phyloP scores from a whole-genome alignment of 2,113 vertebrate genomes.

The Dendropsophus ebraccatus region DNA sequence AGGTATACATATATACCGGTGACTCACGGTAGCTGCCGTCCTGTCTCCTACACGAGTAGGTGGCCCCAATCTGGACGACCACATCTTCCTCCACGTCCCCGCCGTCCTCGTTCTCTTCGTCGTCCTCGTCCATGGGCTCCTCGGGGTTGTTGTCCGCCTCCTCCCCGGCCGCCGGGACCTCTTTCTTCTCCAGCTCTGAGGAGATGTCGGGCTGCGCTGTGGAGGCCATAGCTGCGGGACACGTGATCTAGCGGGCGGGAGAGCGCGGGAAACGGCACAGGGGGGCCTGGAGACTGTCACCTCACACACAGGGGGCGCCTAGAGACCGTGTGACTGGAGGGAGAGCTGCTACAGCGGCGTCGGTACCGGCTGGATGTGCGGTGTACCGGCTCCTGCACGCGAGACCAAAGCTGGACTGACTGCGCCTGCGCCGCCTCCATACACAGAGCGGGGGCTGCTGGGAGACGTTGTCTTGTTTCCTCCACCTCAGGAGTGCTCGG shows the following conservation, averaged over 20 bases:
- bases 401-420: too few relatives aligned
- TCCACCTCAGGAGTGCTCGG: too few relatives aligned
- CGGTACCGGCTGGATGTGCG: too few relatives aligned
- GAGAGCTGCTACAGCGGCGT: too few relatives aligned
- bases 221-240: background rate
- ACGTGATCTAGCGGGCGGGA: background rate
- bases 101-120: background rate
- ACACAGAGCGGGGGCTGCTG: too few relatives aligned
- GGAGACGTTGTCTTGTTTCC: too few relatives aligned
- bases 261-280: background rate
- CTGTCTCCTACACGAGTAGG: constrained; percentile 9
- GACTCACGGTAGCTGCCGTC: constrained; percentile 28
- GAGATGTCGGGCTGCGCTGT: background rate
- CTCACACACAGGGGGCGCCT: background rate
- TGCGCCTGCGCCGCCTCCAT: too few relatives aligned
- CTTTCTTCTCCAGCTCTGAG: background rate
- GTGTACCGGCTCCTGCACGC: too few relatives aligned
- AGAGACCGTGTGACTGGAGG: background rate
- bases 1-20: too few relatives aligned
- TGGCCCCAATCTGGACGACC: background rate
- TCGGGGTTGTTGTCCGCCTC: background rate
- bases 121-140: background rate
- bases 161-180: background rate
- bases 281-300: background rate
- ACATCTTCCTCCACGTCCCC: background rate